Conservation (phyloP, 1,140 invertebrate genomes). For the Heliconius congener region DNA sequence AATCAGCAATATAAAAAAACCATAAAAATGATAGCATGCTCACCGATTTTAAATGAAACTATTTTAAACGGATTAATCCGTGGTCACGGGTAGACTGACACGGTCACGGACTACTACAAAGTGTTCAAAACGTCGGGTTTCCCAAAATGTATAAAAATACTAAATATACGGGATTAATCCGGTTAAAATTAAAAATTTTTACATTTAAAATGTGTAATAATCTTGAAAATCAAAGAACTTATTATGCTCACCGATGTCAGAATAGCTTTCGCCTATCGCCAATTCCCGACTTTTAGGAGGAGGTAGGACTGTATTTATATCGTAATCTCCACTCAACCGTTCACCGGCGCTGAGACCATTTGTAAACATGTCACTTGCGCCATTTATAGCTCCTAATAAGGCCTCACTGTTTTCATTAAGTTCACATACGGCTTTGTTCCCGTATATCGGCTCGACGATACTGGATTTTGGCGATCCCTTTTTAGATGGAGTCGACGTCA, state of each 20-base stretch:
- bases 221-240: no score
- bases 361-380: constrained; percentile 67
- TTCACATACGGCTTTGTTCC: constrained; percentile 73
- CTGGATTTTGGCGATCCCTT: constrained; percentile 74
- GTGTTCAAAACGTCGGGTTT: no score
- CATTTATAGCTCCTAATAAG: constrained; percentile 64
- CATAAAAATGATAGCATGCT: constrained; percentile 22
- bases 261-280: constrained; percentile 80
- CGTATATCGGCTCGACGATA: constrained; percentile 73
- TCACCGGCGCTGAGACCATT: constrained; percentile 66
- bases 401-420: constrained; percentile 71
- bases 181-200: no score
- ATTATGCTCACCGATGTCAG: constrained; percentile 73
- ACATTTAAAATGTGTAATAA: no score
- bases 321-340: constrained; percentile 77
- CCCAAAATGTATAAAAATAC: no score
- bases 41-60: constrained; percentile 78
- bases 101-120: no score
- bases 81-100: no score
- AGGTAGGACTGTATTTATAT: constrained; percentile 75
- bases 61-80: no score
- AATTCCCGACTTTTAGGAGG: constrained; percentile 77
- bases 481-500: constrained; percentile 73
- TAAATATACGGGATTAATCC: no score
- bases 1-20: background rate